These are phyloP conservation scores for Brachionus rotundiformis DNA, from an alignment of 1,140 invertebrate species.

Conservation along the genomic window DNA sequence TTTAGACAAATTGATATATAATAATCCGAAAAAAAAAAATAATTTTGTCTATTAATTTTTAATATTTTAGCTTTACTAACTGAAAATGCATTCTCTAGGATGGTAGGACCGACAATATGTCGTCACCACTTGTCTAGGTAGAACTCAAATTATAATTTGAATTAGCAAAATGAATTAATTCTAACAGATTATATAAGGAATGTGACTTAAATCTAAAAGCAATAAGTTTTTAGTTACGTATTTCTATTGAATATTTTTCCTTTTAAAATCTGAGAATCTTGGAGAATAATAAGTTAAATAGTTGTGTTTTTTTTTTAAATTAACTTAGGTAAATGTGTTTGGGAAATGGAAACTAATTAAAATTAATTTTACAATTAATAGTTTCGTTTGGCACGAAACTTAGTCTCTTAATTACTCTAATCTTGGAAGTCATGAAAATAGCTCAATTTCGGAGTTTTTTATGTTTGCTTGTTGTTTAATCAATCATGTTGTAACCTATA, in stretches of 20 bases:
- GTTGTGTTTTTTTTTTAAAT: neutral
- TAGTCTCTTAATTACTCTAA: neutral
- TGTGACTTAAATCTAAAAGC: too few species aligned
- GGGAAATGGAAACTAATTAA: neutral
- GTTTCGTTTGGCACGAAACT: neutral
- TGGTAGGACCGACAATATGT: too few species aligned
- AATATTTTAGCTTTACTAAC: too few species aligned
- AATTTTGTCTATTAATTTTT: too few species aligned
- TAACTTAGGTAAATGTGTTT: neutral
- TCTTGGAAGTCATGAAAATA: neutral
- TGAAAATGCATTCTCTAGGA: too few species aligned
- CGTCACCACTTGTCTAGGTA: too few species aligned
- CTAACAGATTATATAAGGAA: too few species aligned
- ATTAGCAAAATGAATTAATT: too few species aligned
- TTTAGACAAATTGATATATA: neutral
- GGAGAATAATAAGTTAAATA: neutral
- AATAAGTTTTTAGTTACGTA: too few species aligned
- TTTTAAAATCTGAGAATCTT: neutral
- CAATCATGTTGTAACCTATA: conserved; percentile 1
- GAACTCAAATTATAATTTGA: too few species aligned
- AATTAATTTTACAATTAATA: neutral
- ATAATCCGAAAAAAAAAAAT: neutral
- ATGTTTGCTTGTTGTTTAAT: neutral
- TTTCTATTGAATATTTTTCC: too few species aligned
- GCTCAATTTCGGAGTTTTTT: neutral